A percentile compares a stretch with the other conserved stretches of the same genome.
These are phyloP conservation scores for Limnothrissa miodon DNA, from an alignment of 2,113 vertebrate genomes.

Conservation along the genomic window DNA sequence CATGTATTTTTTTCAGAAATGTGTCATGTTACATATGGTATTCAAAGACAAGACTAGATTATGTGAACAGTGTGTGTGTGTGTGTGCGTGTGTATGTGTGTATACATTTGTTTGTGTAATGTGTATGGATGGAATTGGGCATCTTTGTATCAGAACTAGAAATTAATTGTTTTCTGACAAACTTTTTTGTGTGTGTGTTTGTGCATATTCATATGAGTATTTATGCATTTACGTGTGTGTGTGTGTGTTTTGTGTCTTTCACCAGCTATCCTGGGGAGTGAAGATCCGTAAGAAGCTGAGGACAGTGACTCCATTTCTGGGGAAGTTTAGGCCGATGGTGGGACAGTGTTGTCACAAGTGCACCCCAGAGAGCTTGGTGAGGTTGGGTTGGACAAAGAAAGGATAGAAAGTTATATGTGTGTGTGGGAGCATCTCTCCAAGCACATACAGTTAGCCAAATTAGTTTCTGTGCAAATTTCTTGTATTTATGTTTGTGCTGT, in stretches of 20 bases:
- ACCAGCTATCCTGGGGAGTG: slow-evolving; percentile 62
- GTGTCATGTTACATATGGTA: background rate
- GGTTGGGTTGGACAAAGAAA: slow-evolving; percentile 15
- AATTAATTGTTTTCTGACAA: background rate
- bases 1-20: background rate
- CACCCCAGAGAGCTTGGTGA: slow-evolving; percentile 74
- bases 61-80: background rate
- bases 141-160: background rate
- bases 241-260: background rate
- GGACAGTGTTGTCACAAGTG: slow-evolving; percentile 74
- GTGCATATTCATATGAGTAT: background rate
- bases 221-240: background rate
- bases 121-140: background rate
- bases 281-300: slow-evolving; percentile 66
- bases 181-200: background rate
- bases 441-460: background rate
- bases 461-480: background rate
- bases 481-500: too few relatives aligned
- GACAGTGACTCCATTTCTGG: slow-evolving; percentile 52
- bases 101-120: background rate
- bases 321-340: slow-evolving; percentile 66
- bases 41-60: background rate
- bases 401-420: background rate
- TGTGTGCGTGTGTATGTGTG: slow-evolving; percentile 19
- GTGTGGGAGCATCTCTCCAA: background rate